Percentiles rank a stretch among this genome's conserved stretches.
These are phyloP conservation scores for Elymnias hypermnestra DNA, from an alignment of 1,140 invertebrate genomes.

Conservation along the genomic window DNA sequence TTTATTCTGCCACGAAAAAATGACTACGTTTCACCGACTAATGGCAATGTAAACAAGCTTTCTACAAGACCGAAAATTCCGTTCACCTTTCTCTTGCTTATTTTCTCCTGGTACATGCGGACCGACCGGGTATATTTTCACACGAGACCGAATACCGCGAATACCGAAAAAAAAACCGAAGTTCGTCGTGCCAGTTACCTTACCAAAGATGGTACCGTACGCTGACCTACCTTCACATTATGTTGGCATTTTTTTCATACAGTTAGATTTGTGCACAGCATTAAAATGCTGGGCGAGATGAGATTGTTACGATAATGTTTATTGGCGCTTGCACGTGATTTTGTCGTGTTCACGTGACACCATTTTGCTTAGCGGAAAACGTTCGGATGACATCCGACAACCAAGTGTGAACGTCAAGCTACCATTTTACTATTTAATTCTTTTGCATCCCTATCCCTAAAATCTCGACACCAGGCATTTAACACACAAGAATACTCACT, in stretches of 20 bases:
- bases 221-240: constrained; percentile 67
- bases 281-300: constrained; percentile 53
- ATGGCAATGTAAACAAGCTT: constrained; percentile 34
- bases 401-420: too few species aligned
- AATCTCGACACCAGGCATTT: too few species aligned
- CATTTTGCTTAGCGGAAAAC: not conserved
- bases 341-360: constrained; percentile 12
- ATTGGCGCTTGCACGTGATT: not conserved
- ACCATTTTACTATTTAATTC: too few species aligned
- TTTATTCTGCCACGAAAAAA: constrained; percentile 4
- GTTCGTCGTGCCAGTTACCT: constrained; percentile 58
- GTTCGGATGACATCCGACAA: constrained; percentile 7
- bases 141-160: constrained; percentile 35
- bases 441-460: too few species aligned
- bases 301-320: constrained; percentile 38
- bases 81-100: constrained; percentile 35
- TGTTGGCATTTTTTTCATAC: constrained; percentile 54
- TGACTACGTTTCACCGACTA: constrained; percentile 24
- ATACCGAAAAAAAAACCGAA: constrained; percentile 28
- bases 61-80: constrained; percentile 33
- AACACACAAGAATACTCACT: too few species aligned
- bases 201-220: constrained; percentile 58
- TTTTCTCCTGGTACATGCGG: constrained; percentile 34
- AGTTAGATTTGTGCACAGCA: constrained; percentile 56
- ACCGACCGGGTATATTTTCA: constrained; percentile 37